phyloP scores from a whole-genome alignment of 2,797 vertebrate species.

The Helicolenus hilgendorfi region DNA sequence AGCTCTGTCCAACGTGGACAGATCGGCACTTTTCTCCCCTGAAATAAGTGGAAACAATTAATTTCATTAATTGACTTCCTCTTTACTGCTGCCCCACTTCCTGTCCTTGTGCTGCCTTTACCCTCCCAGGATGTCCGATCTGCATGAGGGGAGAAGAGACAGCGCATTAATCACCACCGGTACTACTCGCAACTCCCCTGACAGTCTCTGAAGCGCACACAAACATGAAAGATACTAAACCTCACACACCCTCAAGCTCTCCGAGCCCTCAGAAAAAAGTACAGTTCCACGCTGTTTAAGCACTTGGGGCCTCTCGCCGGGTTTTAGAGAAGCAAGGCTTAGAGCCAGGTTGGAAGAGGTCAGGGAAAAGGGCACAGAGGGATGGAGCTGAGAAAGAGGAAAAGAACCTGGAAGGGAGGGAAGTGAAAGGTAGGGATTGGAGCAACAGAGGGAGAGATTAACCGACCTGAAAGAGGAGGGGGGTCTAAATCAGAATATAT shows the following conservation, averaged over 20 bases:
- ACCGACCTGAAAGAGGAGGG: conserved; percentile 27
- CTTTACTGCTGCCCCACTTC: conserved; percentile 49
- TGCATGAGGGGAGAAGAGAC: conserved; percentile 56
- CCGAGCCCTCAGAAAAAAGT: conserved; percentile 19
- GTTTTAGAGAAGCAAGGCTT: conserved; percentile 49
- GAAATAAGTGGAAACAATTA: conserved; percentile 16
- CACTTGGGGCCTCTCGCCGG: conserved; percentile 29
- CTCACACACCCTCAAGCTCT: conserved; percentile 31
- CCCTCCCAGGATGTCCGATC: conserved; percentile 50
- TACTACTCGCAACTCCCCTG: conserved; percentile 38
- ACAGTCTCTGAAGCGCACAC: conserved; percentile 19
- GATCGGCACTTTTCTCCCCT: not conserved
- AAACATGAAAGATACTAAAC: conserved; percentile 29
- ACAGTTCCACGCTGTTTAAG: conserved; percentile 37
- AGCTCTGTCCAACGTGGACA: not conserved
- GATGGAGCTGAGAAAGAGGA: conserved; percentile 40
- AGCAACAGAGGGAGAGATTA: conserved; percentile 57
- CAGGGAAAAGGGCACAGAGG: conserved; percentile 42
- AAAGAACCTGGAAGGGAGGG: conserved; percentile 22
- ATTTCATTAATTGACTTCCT: conserved; percentile 34
- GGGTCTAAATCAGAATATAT: conserved; percentile 66
- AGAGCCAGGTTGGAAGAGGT: conserved; percentile 50
- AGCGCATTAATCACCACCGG: conserved; percentile 63
- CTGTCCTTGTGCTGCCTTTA: conserved; percentile 53
- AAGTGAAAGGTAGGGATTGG: conserved; percentile 44